Percentiles rank a stretch among this genome's conserved stretches.
These are phyloP conservation scores for Symphodus melops DNA, from an alignment of 2,113 vertebrate species.

Conservation along the genomic window DNA sequence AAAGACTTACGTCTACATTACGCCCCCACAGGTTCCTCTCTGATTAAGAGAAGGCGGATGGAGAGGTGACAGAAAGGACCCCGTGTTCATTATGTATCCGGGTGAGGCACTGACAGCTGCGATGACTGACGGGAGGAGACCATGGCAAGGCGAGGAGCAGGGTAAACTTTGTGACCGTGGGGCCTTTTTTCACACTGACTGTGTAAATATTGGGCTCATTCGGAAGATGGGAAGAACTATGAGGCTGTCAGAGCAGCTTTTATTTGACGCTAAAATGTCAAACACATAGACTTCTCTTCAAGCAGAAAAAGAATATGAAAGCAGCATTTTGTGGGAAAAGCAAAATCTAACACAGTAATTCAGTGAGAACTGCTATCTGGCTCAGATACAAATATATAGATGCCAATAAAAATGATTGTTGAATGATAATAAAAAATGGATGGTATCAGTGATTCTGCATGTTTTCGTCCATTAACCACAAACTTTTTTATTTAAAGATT, in stretches of 20 bases:
- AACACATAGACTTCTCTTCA: background rate
- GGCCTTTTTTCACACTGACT: constrained; percentile 13
- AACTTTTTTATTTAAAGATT: background rate
- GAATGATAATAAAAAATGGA: background rate
- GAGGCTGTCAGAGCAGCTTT: constrained; percentile 17
- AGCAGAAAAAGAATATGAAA: background rate
- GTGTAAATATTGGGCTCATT: constrained; percentile 27
- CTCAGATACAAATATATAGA: background rate
- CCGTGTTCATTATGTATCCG: constrained; percentile 42
- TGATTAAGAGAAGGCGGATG: constrained; percentile 49
- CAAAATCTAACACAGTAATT: background rate
- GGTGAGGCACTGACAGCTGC: constrained; percentile 46
- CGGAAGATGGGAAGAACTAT: constrained; percentile 8
- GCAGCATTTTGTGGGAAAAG: background rate
- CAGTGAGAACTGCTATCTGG: background rate
- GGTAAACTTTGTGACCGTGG: constrained; percentile 22
- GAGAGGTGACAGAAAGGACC: constrained; percentile 31
- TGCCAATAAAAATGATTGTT: background rate
- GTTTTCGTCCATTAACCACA: constrained; percentile 40
- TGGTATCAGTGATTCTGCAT: background rate
- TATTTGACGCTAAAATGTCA: constrained; percentile 5
- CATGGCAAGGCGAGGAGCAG: constrained; percentile 10
- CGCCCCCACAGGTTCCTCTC: constrained; percentile 22
- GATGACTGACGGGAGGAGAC: constrained; percentile 47
- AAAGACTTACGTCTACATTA: constrained; percentile 65